These are phyloP conservation scores for Aphidius gifuensis DNA, from an alignment of 1,140 invertebrate species.

Conservation along the genomic window DNA sequence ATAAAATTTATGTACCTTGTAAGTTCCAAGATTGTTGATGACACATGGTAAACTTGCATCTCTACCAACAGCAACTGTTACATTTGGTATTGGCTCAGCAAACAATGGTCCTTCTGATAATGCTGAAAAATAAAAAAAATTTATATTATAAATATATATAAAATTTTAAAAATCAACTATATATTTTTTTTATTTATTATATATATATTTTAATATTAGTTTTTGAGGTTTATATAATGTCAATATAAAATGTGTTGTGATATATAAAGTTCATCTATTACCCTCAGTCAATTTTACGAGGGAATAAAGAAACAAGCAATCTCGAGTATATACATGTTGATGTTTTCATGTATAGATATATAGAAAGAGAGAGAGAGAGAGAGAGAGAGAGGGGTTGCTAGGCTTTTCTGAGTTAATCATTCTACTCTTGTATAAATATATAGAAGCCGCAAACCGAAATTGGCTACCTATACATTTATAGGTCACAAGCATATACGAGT, in stretches of 20 bases:
- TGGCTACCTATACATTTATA: constrained; percentile 15
- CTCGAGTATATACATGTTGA: too few relatives aligned
- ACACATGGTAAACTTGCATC: constrained; percentile 85
- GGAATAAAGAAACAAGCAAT: constrained; percentile 22
- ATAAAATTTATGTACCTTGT: constrained; percentile 65
- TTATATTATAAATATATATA: background rate
- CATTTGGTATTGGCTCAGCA: constrained; percentile 82
- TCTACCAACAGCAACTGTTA: constrained; percentile 81
- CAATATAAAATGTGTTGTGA: constrained; percentile 8
- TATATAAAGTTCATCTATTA: constrained; percentile 21
- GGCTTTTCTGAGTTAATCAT: background rate
- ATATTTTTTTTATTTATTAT: background rate
- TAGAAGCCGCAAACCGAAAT: constrained; percentile 15
- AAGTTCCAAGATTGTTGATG: constrained; percentile 80
- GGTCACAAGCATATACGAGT: constrained; percentile 4
- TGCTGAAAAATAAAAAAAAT: constrained; percentile 59
- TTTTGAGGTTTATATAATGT: background rate
- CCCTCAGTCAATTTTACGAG: constrained; percentile 27
- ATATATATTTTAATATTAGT: too few relatives aligned
- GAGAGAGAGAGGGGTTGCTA: background rate
- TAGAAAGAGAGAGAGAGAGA: background rate
- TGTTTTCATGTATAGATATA: background rate
- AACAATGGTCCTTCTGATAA: constrained; percentile 79
- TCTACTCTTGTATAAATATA: background rate
- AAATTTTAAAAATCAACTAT: background rate